Evolutionary conservation across 2,113 vertebrate genomes (phyloP), one percentile per base, ranked within the genome.

Genomic region (Lepidothrix coronata): DNA sequence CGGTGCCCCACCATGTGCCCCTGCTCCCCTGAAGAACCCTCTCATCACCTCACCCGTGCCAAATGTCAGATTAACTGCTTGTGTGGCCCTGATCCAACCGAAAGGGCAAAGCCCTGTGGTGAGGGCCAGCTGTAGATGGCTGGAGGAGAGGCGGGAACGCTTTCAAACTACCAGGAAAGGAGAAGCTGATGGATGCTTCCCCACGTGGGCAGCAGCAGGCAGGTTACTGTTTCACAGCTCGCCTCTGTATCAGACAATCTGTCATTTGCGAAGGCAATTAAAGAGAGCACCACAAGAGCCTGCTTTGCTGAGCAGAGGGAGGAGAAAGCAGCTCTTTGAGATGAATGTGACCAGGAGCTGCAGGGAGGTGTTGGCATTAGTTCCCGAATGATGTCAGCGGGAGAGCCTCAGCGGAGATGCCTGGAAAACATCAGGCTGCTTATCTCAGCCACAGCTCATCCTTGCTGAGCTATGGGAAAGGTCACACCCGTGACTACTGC

Each of bases 1-100:
- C 27, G 0, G 0, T 48, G 37, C 14, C 62, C 48, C 4, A 6
- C 48, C 0, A 0, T 4, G 2, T 43, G 27, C 14, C n/a, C 12
- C 81, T 62, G 37, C 30, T 31, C 27, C 33, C 16, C 46, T 25
- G 51, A 52, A 85, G 54, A 73, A 12, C 63, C 4, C 9, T 78
- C 39, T 66, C 24, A 51, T 14, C 37, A 10, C 46, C 39, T 88
- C 62, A 72, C 21, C 9, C 4, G 0, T 41, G 67, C 41, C 44
- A 49, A 51, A 74, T 1, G 3, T 44, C 71, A n/a, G 31, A 33
- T 48, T 30, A 48, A 16, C 37, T 7, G 4, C 19, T 76, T 24
- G 13, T n/a, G 27, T 88, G 44, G 18, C 44, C 49, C 39, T 3
- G 13, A 30, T 54, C 33, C 46, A 54, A 61, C 16, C 0, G 0